Evolutionary conservation across 2,797 vertebrate genomes (phyloP).

Genomic region (Acanthis flammea): DNA sequence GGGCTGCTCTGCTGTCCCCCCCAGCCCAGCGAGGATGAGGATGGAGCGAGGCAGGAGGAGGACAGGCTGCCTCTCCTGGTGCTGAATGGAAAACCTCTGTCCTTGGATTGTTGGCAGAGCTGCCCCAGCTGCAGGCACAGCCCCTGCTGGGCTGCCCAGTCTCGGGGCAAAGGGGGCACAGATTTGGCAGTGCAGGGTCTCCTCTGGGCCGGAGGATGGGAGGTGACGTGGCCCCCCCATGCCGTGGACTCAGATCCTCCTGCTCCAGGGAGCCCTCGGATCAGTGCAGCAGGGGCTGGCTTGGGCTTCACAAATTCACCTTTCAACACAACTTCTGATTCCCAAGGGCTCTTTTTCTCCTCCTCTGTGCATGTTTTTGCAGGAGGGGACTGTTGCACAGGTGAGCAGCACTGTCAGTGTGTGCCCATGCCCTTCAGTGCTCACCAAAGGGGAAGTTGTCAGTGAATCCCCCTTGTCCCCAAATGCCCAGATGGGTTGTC

Average conservation of each 20-base stretch:
- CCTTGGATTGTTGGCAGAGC: rapidly evolving
- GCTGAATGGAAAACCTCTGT: background rate
- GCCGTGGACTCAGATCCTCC: background rate
- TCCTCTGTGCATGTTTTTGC: rapidly evolving
- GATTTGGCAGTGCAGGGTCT: rapidly evolving
- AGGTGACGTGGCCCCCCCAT: rapidly evolving
- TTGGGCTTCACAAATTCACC: background rate
- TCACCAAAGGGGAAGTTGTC: background rate
- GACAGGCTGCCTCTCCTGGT: background rate
- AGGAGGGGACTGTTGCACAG: background rate
- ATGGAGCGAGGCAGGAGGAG: background rate
- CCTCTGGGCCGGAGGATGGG: background rate
- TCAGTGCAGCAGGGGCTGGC: background rate
- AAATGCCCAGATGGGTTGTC: rapidly evolving
- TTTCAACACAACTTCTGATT: background rate
- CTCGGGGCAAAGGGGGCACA: rapidly evolving
- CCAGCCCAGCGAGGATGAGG: background rate
- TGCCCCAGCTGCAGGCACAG: background rate
- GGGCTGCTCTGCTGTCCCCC: background rate
- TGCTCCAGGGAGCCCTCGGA: background rate
- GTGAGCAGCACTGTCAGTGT: background rate
- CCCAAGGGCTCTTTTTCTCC: background rate
- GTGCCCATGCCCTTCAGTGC: background rate
- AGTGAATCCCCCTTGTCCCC: background rate
- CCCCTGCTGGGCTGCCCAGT: background rate